phyloP scores from a whole-genome alignment of 2,797 vertebrate genomes.

The Rhincodon typus region DNA sequence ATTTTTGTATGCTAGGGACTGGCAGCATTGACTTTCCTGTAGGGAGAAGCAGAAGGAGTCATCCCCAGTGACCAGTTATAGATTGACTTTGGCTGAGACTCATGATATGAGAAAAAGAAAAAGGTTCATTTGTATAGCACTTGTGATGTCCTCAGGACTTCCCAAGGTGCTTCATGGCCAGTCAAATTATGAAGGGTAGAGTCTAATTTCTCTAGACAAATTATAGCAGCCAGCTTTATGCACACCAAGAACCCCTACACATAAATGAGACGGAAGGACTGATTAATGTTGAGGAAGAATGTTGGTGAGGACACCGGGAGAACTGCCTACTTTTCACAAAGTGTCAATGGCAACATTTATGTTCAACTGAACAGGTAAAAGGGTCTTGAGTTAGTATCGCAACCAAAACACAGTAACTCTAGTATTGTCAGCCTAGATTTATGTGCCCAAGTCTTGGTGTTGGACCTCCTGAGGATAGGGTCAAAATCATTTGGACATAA shows the following conservation, averaged over 20 bases:
- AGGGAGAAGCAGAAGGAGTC: not conserved
- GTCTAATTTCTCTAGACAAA: not conserved
- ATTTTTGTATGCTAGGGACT: conserved; percentile 2
- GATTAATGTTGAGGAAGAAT: not conserved
- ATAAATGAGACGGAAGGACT: not conserved
- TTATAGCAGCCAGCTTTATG: not conserved
- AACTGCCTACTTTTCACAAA: not conserved
- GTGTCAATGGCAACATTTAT: not conserved
- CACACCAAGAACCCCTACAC: not conserved
- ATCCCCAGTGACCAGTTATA: not conserved
- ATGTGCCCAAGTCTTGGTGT: not conserved
- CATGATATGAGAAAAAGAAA: not conserved
- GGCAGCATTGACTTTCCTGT: not conserved
- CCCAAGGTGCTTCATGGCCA: not conserved
- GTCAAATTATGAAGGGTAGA: not conserved
- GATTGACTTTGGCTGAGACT: not conserved
- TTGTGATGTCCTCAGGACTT: not conserved
- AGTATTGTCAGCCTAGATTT: not conserved
- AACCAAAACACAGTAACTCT: not conserved
- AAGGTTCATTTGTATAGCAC: not conserved
- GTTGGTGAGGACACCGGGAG: not conserved
- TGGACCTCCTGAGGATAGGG: not conserved
- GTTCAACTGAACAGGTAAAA: not conserved
- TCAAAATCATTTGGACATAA: not conserved
- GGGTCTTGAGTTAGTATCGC: not conserved